Base-by-base conservation (phyloP, 2,113 vertebrate genomes). In the Lepus timidus region DNA sequence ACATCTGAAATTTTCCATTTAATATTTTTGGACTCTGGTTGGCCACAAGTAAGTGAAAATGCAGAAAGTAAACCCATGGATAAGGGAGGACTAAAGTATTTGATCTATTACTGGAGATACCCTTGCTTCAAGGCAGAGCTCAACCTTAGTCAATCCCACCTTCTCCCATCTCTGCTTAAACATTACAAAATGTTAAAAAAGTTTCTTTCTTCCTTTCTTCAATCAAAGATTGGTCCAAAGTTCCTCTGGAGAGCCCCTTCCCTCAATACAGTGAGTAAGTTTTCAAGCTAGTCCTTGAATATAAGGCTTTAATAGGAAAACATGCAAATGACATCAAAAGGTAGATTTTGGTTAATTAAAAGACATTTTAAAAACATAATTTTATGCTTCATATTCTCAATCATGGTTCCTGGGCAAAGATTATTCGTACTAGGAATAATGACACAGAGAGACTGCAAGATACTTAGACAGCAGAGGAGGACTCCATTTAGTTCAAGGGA, bases 321-420 rank as follows among this genome's bases (percentile, higher is more conserved):
- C 20, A 75, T 89, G 90, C 85, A 71, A 58, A 75, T 76, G 2
- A 51, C 33, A 92, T 62, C 52, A 49, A 74, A 94, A 84, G 10
- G 94, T 31, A 91, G 6, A 76, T 51, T 62, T 89, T 92, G 31
- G 94, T 92, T 81, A 64, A 85, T 73, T 67, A 73, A 95, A 73
- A 52, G 52, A 1, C 4, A 25, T 91, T 71, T 94, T 85, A 25
- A 27, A 49, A 88, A 51, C 10, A 80, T 86, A 52, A 33, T 3
- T 84, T 9, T 88, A 44, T 58, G 19, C 49, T 74, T 96, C 29
- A 52, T 93, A 61, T 81, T 76, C 49, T 81, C n/a, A 85, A 9
- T 88, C 8, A 36, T 90, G 29, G 81, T 76, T 79, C 22, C 64
- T 90, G 16, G 14, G 75, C 49, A 74, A 85, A 94, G 68, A 81